Percentiles rank a stretch among this genome's conserved stretches.
These are phyloP conservation scores for Peromyscus leucopus DNA, from an alignment of 2,113 vertebrate species.

Conservation along the genomic window DNA sequence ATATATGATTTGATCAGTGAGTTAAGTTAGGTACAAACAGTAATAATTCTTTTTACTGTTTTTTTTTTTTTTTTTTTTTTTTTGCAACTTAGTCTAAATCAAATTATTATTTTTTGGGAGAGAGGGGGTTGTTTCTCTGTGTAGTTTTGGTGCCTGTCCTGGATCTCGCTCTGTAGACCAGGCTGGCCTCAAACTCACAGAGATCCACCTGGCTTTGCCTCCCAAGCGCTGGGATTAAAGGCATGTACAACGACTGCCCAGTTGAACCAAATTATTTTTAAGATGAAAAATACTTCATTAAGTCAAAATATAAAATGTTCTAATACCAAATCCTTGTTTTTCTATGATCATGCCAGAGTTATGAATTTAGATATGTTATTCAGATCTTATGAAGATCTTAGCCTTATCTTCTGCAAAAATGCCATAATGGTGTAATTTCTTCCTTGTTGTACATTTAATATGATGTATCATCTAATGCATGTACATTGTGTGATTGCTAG, in stretches of 20 bases:
- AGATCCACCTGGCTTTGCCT: too few relatives aligned
- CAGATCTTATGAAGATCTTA: background rate
- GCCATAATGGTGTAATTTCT: background rate
- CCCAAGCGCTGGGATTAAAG: too few relatives aligned
- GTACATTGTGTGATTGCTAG: background rate
- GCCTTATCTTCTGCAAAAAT: background rate
- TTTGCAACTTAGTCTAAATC: background rate
- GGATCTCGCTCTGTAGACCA: too few relatives aligned
- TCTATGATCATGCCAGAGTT: background rate
- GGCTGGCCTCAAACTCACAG: too few relatives aligned
- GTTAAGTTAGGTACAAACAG: background rate
- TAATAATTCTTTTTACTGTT: background rate
- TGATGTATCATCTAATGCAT: background rate
- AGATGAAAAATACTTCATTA: background rate
- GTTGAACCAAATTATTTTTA: background rate
- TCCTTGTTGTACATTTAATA: background rate
- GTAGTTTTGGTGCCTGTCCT: too few relatives aligned
- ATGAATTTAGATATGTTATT: background rate
- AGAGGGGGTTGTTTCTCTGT: too few relatives aligned
- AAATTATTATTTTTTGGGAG: background rate
- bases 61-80: constrained; percentile 39
- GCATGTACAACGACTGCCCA: too few relatives aligned
- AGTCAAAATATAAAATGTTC: background rate
- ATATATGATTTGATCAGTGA: background rate
- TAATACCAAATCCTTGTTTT: constrained; percentile 9